A percentile compares a stretch with the other conserved stretches of the same genome.
Evolutionary conservation across 2,797 vertebrate species (phyloP).

Genomic region (Molossus alvarezi): DNA sequence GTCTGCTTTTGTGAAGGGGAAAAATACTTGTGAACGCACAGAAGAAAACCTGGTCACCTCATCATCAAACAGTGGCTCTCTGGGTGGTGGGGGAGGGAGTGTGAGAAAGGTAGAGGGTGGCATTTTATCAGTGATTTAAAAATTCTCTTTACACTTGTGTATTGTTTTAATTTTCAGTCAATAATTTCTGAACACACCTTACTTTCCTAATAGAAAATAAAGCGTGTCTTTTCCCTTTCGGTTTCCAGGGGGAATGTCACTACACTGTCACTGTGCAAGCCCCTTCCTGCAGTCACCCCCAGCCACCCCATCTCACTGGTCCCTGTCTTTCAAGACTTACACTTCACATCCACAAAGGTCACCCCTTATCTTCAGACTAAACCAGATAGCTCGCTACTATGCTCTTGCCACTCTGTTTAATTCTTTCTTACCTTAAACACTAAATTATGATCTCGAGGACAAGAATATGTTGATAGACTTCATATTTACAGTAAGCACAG

Average conservation of each 20-base stretch:
- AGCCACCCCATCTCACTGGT: background rate
- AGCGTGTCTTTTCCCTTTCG: background rate
- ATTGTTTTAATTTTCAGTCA: conserved; percentile 29
- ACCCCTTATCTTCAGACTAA: background rate
- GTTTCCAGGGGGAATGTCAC: background rate
- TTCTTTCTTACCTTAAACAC: conserved; percentile 47
- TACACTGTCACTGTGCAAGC: background rate
- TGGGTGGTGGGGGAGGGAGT: background rate
- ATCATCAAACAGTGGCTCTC: background rate
- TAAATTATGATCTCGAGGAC: background rate
- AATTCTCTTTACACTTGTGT: background rate
- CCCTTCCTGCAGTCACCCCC: background rate
- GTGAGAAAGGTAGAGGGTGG: background rate
- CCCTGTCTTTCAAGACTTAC: background rate
- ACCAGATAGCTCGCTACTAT: background rate
- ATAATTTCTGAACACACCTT: background rate
- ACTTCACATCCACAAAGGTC: background rate
- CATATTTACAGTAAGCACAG: background rate
- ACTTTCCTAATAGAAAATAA: conserved; percentile 40
- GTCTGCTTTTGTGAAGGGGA: background rate
- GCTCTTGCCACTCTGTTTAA: background rate
- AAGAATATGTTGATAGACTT: background rate
- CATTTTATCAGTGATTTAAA: background rate
- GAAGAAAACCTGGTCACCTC: background rate
- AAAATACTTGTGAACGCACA: background rate